Evolutionary conservation across 2,797 vertebrate species (phyloP), one percentile per base, ranked within the genome.

Genomic region (Malacoraja senta): DNA sequence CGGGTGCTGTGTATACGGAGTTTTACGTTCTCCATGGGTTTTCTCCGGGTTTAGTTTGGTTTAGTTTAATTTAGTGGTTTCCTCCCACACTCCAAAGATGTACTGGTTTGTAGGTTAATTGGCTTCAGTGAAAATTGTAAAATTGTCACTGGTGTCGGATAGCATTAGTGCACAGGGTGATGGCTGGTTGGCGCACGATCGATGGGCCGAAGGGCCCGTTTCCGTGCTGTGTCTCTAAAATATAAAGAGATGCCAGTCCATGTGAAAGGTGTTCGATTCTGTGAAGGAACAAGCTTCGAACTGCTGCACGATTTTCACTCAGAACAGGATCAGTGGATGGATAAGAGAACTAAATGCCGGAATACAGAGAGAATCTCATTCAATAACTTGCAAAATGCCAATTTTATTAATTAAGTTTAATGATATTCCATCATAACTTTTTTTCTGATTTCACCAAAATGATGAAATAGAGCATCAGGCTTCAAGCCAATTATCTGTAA

Each of bases 371-470:
- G 38, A 76, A 76, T 19, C 68, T 72, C 24, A 92, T 58, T 74
- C 90, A 92, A 58, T 72, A 44, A 58, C 76, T 1, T 76, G 15
- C 0, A 92, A 76, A 92, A 44, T 44, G 24, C 38, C 35, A 2
- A 24, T 53, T 29, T 17, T 35, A 71, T 71, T 29, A 7, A 24
- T 84, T 61, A 84, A 29, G 0, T 83, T 24, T 26, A 29, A 84
- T 84, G 58, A 61, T n/a, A 61, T 26, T 83, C 80, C 53, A 72
- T 74, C 63, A 91, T 38, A 72, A 19, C 4, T 92, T 29, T 76
- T 92, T 92, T 29, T 44, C 35, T 53, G 71, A 92, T 92, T 26
- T 29, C 44, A 92, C 10, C 65, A 92, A 92, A 53, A 74, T 58
- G 68, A 71, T 92, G 72, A 92, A 88, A 32, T 88, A 32, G n/a